Evolutionary conservation across 2,888 invertebrate genomes (phyloP), one percentile per base, ranked within the genome.

Genomic region (Mimumesa dahlbomi): DNA sequence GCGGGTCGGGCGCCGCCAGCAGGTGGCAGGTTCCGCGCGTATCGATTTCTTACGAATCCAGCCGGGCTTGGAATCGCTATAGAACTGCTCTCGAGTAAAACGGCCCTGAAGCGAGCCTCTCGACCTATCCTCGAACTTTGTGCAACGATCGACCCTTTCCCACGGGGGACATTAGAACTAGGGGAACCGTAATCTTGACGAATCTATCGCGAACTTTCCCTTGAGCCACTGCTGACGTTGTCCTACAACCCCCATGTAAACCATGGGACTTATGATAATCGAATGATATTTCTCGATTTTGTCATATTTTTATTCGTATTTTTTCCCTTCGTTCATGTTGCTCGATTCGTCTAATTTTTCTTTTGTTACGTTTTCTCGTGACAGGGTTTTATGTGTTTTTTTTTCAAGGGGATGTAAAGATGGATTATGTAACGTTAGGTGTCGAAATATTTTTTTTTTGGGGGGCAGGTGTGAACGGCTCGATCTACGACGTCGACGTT

Each of bases 21-120:
- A 88, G 87, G 87, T 88, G 88, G 88, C 88, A 87, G 88, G 87
- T 87, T 84, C 59, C 77, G 82, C 73, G 78, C 82, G 82, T 85
- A 87, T 87, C 86, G 87, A 87, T 87, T 87, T 86, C 87, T 88
- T 87, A 86, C 87, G 85, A 87, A 88, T 84, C 87, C 79, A 85
- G 85, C 85, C 84, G 84, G 85, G 82, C 83, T 83, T 77, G 78
- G 75, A 80, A 82, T 79, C 77, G 73, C 79, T 79, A 72, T 81
- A 80, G 71, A 42, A 50, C 74, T 72, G 64, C 63, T 73, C 71
- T 75, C 75, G 66, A 66, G 66, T 57, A 56, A 66, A 75, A 63
- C 66, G 43, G 63, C 66, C 66, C 71, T 59, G 66, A 62, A 63
- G 53, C 66, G 43, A 49, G 54, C 61, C 61, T 56, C 57, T 31